phyloP scores from a whole-genome alignment of 2,797 vertebrate species.

The Sternarchorhynchus goeldii region DNA sequence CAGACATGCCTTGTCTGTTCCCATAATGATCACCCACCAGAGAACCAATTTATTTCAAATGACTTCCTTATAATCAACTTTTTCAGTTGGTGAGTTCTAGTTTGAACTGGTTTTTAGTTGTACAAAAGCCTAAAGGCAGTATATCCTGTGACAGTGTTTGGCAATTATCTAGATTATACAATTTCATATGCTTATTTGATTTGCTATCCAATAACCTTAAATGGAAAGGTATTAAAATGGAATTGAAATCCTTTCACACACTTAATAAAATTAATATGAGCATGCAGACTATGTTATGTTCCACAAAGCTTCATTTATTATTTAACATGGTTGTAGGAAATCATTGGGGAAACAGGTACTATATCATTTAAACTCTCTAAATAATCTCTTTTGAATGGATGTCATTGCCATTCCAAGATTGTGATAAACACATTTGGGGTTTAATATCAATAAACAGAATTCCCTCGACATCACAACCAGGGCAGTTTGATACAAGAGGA shows the following conservation, averaged over 20 bases:
- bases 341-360: slow-evolving; percentile 1
- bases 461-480: not conserved
- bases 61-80: not conserved
- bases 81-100: not conserved
- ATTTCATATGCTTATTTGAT: not conserved
- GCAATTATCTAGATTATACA: not conserved
- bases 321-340: slow-evolving; percentile 7
- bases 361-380: slow-evolving; percentile 11
- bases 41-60: not conserved
- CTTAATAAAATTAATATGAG: not conserved
- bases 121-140: too few species aligned
- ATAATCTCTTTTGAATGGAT: not conserved
- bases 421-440: not conserved
- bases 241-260: not conserved
- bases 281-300: not conserved
- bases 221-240: not conserved
- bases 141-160: too few species aligned
- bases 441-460: slow-evolving; percentile 14
- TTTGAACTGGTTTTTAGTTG: too few species aligned
- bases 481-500: not conserved
- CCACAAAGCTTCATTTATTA: slow-evolving; percentile 29
- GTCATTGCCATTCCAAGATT: not conserved
- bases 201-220: not conserved
- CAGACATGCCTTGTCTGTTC: not conserved
- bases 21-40: not conserved